Evolutionary conservation across 2,797 vertebrate species (phyloP).

Genomic region (Enteromius paludinosus): DNA sequence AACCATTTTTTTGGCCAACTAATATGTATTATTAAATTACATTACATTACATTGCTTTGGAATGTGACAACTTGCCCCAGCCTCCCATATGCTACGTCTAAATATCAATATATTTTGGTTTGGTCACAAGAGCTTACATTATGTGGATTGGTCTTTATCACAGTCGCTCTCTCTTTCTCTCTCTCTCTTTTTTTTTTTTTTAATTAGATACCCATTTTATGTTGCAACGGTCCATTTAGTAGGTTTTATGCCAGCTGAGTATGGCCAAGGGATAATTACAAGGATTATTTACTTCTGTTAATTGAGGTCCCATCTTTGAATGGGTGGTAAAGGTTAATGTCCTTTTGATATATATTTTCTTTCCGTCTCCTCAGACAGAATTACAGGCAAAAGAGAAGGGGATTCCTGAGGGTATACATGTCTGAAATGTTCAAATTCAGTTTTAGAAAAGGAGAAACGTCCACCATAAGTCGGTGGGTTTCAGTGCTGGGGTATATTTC

Average conservation of each 20-base stretch:
- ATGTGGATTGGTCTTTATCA: slow-evolving; percentile 34
- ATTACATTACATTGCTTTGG: neutral
- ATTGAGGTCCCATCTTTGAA: slow-evolving; percentile 80
- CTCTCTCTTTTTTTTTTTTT: slow-evolving; percentile 51
- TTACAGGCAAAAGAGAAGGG: slow-evolving; percentile 45
- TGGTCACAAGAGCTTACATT: slow-evolving; percentile 19
- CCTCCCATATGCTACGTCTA: neutral
- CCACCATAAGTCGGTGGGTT: neutral
- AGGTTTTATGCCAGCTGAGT: slow-evolving; percentile 79
- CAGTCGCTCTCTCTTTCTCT: slow-evolving; percentile 59
- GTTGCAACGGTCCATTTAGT: slow-evolving; percentile 81
- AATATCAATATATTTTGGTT: slow-evolving; percentile 26
- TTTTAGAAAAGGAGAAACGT: neutral
- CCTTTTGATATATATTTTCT: slow-evolving; percentile 76
- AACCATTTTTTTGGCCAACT: no score
- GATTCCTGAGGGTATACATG: slow-evolving; percentile 53
- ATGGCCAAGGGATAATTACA: slow-evolving; percentile 80
- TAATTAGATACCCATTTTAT: slow-evolving; percentile 82
- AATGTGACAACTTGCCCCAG: neutral
- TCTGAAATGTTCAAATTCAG: slow-evolving; percentile 18
- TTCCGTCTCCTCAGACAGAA: slow-evolving; percentile 62
- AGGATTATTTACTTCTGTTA: slow-evolving; percentile 85
- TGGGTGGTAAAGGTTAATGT: slow-evolving; percentile 82
- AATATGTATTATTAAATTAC: no score
- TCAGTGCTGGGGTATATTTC: slow-evolving; percentile 30